These are phyloP conservation scores for Conomelus anceps DNA, from an alignment of 2,888 invertebrate genomes.

Conservation along the genomic window DNA sequence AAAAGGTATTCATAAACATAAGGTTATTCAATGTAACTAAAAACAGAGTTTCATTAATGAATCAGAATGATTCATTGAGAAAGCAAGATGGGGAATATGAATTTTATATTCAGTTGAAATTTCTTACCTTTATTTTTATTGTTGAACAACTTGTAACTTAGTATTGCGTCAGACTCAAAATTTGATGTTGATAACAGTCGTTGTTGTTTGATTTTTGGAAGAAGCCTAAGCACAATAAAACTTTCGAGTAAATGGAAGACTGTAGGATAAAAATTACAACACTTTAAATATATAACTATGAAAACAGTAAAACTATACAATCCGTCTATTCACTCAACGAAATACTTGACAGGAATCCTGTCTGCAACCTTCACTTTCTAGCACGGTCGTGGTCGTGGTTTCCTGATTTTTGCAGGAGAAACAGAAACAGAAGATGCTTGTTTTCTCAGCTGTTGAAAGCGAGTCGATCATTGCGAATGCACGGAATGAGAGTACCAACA, in stretches of 20 bases:
- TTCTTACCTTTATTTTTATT: neutral
- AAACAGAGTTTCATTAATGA: neutral
- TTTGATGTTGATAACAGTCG: neutral
- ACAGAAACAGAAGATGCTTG: neutral
- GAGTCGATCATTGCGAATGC: neutral
- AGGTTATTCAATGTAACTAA: neutral
- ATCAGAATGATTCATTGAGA: neutral
- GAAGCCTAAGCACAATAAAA: neutral
- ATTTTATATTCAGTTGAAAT: neutral
- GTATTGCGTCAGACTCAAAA: neutral
- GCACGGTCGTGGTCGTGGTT: neutral
- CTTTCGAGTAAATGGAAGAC: neutral
- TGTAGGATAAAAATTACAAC: neutral
- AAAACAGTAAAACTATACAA: neutral
- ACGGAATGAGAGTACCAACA: neutral
- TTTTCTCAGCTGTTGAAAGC: neutral
- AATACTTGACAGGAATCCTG: neutral
- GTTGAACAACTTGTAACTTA: neutral
- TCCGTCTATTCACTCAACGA: neutral
- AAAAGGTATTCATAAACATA: neutral
- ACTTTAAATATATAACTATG: neutral
- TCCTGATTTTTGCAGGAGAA: neutral
- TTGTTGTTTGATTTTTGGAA: too few relatives aligned
- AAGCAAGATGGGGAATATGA: neutral
- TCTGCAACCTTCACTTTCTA: neutral